phyloP scores from a whole-genome alignment of 2,888 invertebrate species.

The Abrostola triplasia region DNA sequence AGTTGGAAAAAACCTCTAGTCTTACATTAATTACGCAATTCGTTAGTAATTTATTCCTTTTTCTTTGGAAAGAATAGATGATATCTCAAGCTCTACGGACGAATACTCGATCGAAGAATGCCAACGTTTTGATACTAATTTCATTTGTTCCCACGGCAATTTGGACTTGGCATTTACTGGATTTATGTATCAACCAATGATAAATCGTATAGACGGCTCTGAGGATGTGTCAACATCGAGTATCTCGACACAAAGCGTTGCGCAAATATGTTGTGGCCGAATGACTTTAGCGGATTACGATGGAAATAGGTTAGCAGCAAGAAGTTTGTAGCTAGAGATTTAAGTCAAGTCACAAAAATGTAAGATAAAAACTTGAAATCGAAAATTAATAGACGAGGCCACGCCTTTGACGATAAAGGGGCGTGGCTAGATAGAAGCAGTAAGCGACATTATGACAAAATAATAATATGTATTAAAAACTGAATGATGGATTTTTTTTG shows the following conservation, averaged over 20 bases:
- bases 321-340: conserved; percentile 1
- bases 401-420: neutral
- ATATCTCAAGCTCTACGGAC: neutral
- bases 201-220: neutral
- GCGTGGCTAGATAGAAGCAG: too few relatives aligned
- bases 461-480: neutral
- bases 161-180: conserved; percentile 11
- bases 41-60: conserved; percentile 9
- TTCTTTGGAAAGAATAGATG: conserved; percentile 27
- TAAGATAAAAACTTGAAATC: neutral
- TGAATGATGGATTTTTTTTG: neutral
- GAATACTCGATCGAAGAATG: neutral
- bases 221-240: conserved; percentile 2
- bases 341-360: conserved; percentile 2
- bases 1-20: neutral
- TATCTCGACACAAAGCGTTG: neutral
- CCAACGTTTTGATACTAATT: neutral
- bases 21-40: neutral
- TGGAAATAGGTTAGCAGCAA: conserved; percentile 29
- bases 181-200: conserved; percentile 8
- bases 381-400: neutral
- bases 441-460: neutral
- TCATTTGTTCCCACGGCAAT: neutral
- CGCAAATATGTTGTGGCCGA: conserved; percentile 4
- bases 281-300: neutral